A percentile compares a stretch with the other conserved stretches of the same genome.
Conservation (phyloP, 1,140 invertebrate genomes). For the Hydropsyche tenuis region DNA sequence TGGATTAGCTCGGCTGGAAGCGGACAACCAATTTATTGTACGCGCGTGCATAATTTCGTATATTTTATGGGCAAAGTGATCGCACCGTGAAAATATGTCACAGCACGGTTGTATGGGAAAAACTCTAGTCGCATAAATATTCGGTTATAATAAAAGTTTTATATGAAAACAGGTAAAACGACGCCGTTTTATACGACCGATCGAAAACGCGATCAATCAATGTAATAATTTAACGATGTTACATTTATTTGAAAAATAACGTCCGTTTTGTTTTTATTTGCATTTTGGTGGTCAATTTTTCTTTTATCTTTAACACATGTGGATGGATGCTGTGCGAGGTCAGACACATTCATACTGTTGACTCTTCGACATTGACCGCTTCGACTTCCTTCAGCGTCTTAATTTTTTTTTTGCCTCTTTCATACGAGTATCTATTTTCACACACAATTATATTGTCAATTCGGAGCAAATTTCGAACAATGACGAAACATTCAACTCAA, state of each 20-base stretch:
- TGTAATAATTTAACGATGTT: neutral
- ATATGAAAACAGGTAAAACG: conserved; percentile 23
- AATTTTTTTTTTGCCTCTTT: no score
- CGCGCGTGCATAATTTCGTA: no score
- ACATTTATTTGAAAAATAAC: neutral
- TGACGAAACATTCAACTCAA: neutral
- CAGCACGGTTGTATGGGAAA: neutral
- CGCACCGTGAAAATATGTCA: conserved; percentile 7
- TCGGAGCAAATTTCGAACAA: neutral
- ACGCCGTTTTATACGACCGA: neutral
- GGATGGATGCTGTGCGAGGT: no score
- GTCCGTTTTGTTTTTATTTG: neutral
- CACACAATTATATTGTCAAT: neutral
- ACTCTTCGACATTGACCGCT: no score
- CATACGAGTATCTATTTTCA: no score
- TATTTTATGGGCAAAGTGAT: neutral
- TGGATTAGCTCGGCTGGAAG: no score
- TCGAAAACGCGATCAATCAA: neutral
- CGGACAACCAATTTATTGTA: no score
- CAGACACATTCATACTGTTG: no score
- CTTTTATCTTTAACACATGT: no score
- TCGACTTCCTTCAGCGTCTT: no score
- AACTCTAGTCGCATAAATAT: conserved; percentile 20
- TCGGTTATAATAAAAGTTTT: conserved; percentile 26
- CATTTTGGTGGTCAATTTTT: no score